Evolutionary conservation across 2,797 vertebrate species (phyloP).

Genomic region (Syngnathus acus): DNA sequence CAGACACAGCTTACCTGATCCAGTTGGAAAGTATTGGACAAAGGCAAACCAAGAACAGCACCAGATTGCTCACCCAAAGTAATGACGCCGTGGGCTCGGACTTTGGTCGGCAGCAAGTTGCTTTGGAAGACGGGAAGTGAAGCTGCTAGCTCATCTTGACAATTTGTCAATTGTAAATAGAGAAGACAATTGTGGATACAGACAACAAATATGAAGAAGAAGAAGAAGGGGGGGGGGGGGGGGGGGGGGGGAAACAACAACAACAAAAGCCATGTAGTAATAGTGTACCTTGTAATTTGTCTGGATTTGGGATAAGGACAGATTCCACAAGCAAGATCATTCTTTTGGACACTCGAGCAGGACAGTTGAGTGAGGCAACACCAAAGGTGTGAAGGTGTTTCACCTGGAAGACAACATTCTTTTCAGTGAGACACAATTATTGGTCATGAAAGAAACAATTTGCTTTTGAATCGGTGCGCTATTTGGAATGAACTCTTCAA

Average conservation of each 20-base stretch:
- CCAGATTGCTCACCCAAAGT: conserved; percentile 73
- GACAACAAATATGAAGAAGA: neutral
- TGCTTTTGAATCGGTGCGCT: too few relatives aligned
- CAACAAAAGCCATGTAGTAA: too few relatives aligned
- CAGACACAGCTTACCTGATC: conserved; percentile 85
- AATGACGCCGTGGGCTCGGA: conserved; percentile 86
- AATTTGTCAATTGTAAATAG: conserved; percentile 22
- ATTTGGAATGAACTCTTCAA: too few relatives aligned
- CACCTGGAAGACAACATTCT: conserved; percentile 63
- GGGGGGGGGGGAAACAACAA: too few relatives aligned
- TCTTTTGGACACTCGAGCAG: conserved; percentile 74
- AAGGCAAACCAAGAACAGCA: neutral
- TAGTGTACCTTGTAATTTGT: conserved; percentile 58
- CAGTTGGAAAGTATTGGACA: neutral
- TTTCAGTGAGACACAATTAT: neutral
- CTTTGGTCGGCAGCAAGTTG: conserved; percentile 71
- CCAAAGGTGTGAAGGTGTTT: conserved; percentile 88
- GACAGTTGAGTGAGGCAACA: conserved; percentile 81
- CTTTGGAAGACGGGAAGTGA: conserved; percentile 72
- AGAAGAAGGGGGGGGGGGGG: too few relatives aligned
- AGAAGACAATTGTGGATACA: neutral
- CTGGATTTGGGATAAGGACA: conserved; percentile 71
- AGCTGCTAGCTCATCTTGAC: conserved; percentile 41
- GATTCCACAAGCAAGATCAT: conserved; percentile 84
- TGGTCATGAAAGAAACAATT: too few relatives aligned